Evolutionary conservation across 2,797 vertebrate species (phyloP), one percentile per base, ranked within the genome.

Genomic region (Dendrocincla fuliginosa): DNA sequence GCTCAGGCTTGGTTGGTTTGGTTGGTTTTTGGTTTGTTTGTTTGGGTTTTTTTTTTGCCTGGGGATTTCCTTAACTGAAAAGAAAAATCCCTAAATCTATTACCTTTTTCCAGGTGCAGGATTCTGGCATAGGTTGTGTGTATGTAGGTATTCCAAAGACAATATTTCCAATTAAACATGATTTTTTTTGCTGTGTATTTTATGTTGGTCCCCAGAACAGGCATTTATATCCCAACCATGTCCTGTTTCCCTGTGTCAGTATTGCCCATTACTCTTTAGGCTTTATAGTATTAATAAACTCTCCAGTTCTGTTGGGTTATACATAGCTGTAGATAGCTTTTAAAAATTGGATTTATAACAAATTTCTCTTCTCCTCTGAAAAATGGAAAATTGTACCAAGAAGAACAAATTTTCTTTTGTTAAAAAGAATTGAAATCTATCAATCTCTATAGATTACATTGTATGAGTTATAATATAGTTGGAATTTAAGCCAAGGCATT

Each of bases 21-120:
- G 59, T 87, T 32, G 4, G 37, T 19, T 39, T 39, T 35, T 30
- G 37, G 3, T 59, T 87, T 30, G 20, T 6, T 42, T 23, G 9
- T 3, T 37, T 79, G 18, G 42, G 19, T 2, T 44, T 46, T 63
- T 46, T 63, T 90, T 95, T 92, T 68, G 35, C 82, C 65, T 92
- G 89, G 73, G 17, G 17, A 89, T 95, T 93, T 91, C 76, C 82
- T 92, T 88, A 92, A 78, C 32, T 75, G 65, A 55, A 53, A 53
- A 61, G 3, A 65, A 84, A 50, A 87, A 33, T 33, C 76, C 30
- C 24, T 79, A 35, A 74, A 87, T 10, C 22, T 79, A 10, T 56
- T 52, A 49, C 49, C 3, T 60, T 16, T 85, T 42, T 64, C n/a
- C 42, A 78, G 28, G 24, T 78, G 30, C 7, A 41, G 61, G 79